Evolutionary conservation across 2,888 invertebrate genomes (phyloP).

Genomic region (Morinoia aosen): DNA sequence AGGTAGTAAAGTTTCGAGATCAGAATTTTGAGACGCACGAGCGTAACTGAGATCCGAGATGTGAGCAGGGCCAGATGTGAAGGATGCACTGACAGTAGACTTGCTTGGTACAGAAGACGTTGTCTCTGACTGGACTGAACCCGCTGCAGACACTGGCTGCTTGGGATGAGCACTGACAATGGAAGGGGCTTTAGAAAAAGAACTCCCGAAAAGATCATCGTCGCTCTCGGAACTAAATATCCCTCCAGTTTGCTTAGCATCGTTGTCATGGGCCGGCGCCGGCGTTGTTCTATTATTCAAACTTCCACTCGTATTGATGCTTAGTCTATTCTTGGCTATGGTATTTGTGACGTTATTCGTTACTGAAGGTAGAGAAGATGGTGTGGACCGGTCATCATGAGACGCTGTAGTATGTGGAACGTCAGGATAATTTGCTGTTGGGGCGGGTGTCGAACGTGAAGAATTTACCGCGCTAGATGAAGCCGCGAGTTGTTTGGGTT

Average conservation of each 20-base stretch:
- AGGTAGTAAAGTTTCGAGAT: not conserved
- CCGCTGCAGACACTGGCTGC: not conserved
- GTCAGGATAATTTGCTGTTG: not conserved
- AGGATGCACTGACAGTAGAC: not conserved
- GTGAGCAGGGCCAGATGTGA: not conserved
- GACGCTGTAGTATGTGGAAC: not conserved
- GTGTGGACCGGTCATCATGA: not conserved
- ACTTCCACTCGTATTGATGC: not conserved
- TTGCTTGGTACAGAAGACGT: not conserved
- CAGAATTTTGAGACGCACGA: not conserved
- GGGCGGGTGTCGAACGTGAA: not conserved
- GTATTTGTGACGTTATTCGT: not conserved
- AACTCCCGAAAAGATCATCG: not conserved
- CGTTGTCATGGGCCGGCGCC: not conserved
- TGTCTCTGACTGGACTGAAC: not conserved
- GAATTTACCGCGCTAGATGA: too few species aligned
- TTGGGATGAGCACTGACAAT: not conserved
- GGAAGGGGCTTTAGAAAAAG: not conserved
- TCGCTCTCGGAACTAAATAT: constrained; percentile 36
- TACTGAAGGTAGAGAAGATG: not conserved
- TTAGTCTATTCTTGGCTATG: not conserved
- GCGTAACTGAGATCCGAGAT: not conserved
- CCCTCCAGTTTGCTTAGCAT: not conserved
- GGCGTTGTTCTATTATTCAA: not conserved
- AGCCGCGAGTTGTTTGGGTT: not conserved